Base-by-base conservation (phyloP, 2,888 invertebrate genomes). In the Pandemis corylana region DNA sequence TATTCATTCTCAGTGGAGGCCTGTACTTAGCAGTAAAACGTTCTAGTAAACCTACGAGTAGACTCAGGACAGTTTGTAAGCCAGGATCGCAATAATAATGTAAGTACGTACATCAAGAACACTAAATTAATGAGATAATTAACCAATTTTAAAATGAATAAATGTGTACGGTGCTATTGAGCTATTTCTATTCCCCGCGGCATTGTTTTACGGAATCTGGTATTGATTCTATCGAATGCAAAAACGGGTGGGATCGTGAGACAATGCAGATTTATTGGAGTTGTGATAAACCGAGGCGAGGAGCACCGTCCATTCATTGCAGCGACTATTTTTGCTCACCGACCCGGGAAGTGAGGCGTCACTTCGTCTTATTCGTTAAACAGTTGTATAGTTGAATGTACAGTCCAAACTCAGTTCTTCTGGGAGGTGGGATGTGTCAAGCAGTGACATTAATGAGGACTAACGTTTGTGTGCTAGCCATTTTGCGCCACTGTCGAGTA, bases 241-340 rank as follows among this genome's bases (percentile, higher is more conserved):
- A 65, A 61, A 71, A 61, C 59, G 36, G 61, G 44, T n/a, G 5
- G 64, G 51, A 53, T 44, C 46, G 28, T 12, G 36, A 15, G 7
- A 83, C 82, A 79, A 81, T 84, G 78, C 81, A 85, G 87, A 92
- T 92, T 92, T 92, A 93, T 92, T 87, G 89, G 85, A 85, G 86
- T 87, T 82, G 86, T 87, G 92, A 92, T 93, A 91, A 91, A 89
- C 92, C 83, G 84, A 81, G 82, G 83, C 82, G 82, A 80, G 83
- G 89, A 87, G 86, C 86, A 83, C 88, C 86, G 84, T 91, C 90
- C 85, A 86, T 87, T 86, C 88, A 84, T 85, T 85, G 84, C 84
- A 84, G 20, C 13, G 20, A 59, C n/a, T 68, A 61, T 46, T 68
- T 68, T 59, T 68, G 59, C 49, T 68, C 36, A 49, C 36, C n/a